A percentile compares a stretch with the other conserved stretches of the same genome.
Conservation (phyloP, 2,797 vertebrate species). For the Anguilla marmorata region DNA sequence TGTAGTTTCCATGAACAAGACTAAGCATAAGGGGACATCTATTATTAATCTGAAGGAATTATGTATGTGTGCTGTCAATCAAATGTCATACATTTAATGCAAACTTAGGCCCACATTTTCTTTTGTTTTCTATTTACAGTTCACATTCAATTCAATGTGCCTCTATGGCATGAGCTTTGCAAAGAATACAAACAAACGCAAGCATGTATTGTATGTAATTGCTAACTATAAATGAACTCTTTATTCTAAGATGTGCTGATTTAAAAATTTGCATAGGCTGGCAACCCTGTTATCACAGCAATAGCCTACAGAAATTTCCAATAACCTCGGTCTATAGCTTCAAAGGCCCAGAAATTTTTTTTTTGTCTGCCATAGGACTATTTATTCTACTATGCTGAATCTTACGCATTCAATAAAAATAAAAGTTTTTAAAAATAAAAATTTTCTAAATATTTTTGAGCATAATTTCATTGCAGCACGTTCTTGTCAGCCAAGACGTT, state of each 20-base stretch:
- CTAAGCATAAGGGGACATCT: not conserved
- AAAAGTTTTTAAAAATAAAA: too few relatives aligned
- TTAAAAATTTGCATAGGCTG: not conserved
- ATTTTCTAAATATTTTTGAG: too few relatives aligned
- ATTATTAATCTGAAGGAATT: conserved; percentile 30
- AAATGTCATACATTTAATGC: not conserved
- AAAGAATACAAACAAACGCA: not conserved
- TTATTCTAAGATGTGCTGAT: not conserved
- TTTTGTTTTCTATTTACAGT: not conserved
- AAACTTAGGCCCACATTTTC: not conserved
- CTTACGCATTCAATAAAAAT: too few relatives aligned
- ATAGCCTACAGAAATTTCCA: not conserved
- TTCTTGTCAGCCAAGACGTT: too few relatives aligned
- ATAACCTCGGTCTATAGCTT: not conserved
- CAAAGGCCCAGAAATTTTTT: too few relatives aligned
- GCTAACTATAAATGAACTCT: not conserved
- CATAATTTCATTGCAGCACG: too few relatives aligned
- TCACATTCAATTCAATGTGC: not conserved
- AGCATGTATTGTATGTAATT: not conserved
- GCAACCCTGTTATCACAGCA: not conserved
- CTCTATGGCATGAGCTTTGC: not conserved
- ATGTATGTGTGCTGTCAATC: conserved; percentile 5
- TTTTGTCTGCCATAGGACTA: too few relatives aligned
- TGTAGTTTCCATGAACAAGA: not conserved
- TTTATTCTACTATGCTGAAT: too few relatives aligned